phyloP scores from a whole-genome alignment of 2,113 vertebrate genomes.

The Balaeniceps rex region DNA sequence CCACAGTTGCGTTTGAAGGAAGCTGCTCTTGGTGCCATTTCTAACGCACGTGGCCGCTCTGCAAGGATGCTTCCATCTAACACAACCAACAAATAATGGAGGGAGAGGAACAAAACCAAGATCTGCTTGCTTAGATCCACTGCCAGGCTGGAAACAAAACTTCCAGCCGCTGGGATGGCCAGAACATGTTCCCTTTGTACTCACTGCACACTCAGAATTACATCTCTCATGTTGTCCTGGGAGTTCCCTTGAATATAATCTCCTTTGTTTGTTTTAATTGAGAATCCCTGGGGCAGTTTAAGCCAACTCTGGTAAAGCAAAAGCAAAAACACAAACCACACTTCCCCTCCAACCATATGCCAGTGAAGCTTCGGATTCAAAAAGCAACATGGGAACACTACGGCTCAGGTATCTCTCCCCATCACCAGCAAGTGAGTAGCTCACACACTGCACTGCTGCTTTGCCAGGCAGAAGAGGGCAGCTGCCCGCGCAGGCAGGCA shows the following conservation, averaged over 20 bases:
- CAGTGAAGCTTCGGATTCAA: background rate
- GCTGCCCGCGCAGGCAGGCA: background rate
- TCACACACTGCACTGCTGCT: fast-evolving
- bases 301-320: background rate
- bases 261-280: background rate
- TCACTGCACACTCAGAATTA: background rate
- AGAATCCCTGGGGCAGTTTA: background rate
- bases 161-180: background rate
- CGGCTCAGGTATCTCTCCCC: background rate
- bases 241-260: background rate
- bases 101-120: background rate
- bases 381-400: background rate
- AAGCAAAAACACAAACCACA: background rate
- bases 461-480: background rate
- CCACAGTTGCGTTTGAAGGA: background rate
- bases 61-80: background rate
- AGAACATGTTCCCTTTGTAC: background rate
- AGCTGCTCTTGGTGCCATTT: background rate
- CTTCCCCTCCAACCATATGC: background rate
- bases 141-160: constrained; percentile 22
- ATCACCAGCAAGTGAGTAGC: background rate
- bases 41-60: background rate
- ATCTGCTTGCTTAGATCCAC: background rate
- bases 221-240: background rate
- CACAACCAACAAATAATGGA: background rate